Conservation (phyloP, 2,113 vertebrate species). For the Ahaetulla prasina region DNA sequence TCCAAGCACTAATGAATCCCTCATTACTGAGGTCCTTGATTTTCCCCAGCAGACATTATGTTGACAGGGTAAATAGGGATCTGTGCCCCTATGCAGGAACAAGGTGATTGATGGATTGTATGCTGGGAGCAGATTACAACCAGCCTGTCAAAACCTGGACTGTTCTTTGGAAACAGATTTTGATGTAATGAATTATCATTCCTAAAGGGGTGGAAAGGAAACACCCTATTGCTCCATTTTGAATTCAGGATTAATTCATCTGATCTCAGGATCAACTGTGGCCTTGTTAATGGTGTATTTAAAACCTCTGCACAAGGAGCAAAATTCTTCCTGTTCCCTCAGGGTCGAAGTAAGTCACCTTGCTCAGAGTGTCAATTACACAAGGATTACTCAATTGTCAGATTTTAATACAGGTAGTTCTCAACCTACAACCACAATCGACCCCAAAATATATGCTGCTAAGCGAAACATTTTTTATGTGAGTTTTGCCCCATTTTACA, state of each 20-base stretch:
- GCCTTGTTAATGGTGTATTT: background rate
- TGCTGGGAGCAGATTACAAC: background rate
- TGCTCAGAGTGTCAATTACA: background rate
- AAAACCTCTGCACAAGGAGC: background rate
- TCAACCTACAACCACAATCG: background rate
- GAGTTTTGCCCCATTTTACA: background rate
- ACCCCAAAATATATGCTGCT: background rate
- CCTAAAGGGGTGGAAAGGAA: background rate
- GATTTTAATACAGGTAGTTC: background rate
- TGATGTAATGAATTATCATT: background rate
- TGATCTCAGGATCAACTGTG: background rate
- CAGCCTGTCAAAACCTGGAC: background rate
- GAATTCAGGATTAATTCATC: background rate
- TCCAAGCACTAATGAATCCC: background rate
- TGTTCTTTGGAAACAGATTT: background rate
- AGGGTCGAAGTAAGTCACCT: background rate
- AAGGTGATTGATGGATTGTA: background rate
- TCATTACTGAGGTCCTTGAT: background rate
- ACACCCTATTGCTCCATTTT: background rate
- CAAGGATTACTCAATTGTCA: constrained; percentile 20
- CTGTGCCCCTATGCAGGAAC: background rate
- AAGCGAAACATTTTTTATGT: background rate
- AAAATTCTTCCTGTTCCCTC: background rate
- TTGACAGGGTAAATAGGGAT: background rate
- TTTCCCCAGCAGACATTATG: background rate